Evolutionary conservation across 2,888 invertebrate genomes (phyloP).

Genomic region (Alviniconcha strummeri): DNA sequence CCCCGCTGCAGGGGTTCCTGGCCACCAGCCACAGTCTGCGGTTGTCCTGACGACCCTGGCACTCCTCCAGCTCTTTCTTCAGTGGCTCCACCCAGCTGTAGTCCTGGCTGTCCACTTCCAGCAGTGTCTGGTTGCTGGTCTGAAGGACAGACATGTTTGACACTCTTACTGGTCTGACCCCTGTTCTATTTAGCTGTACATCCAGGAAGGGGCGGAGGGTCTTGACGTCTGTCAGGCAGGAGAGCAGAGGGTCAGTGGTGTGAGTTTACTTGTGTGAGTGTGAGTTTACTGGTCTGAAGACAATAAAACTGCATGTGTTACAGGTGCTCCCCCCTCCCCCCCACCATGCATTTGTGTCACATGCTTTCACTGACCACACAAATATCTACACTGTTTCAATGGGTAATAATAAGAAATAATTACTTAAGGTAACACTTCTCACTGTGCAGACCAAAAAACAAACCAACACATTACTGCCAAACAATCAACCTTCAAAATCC

Average conservation of each 20-base stretch:
- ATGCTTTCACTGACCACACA: too few relatives aligned
- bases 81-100: conserved; percentile 85
- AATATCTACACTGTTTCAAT: too few relatives aligned
- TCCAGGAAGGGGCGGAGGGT: conserved; percentile 78
- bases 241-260: conserved; percentile 52
- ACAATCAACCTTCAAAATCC: too few relatives aligned
- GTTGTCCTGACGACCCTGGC: conserved; percentile 77
- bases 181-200: conserved; percentile 66
- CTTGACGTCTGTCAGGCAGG: conserved; percentile 39
- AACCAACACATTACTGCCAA: too few relatives aligned
- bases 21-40: conserved; percentile 79
- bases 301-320: too few relatives aligned
- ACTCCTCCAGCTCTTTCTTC: conserved; percentile 84
- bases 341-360: too few relatives aligned
- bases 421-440: too few relatives aligned
- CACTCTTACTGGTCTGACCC: neutral
- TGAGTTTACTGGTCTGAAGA: too few relatives aligned
- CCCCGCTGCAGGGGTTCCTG: conserved; percentile 83
- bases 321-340: too few relatives aligned
- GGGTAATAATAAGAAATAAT: too few relatives aligned
- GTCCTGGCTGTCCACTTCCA: conserved; percentile 51
- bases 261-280: too few relatives aligned
- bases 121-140: conserved; percentile 39
- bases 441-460: too few relatives aligned
- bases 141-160: neutral